phyloP scores from a whole-genome alignment of 2,888 invertebrate genomes.

The Drosophila niveifrons region DNA sequence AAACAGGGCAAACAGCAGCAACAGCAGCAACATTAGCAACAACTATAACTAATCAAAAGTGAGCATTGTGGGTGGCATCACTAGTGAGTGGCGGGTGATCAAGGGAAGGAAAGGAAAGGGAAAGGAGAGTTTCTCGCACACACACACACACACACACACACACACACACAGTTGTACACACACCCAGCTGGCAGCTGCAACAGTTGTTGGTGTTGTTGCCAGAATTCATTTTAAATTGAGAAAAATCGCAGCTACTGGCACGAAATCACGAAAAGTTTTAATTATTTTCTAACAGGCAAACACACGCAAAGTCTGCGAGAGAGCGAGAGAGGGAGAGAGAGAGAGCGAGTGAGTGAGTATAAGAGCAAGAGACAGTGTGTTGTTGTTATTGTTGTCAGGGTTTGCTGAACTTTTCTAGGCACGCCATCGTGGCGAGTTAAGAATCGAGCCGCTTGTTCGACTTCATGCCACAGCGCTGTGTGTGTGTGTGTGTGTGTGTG shows the following conservation, averaged over 20 bases:
- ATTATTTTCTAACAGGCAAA: conserved; percentile 78
- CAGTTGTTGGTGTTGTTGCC: conserved; percentile 45
- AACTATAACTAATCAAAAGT: conserved; percentile 62
- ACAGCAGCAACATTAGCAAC: conserved; percentile 15
- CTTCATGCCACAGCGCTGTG: background rate
- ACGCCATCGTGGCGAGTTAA: conserved; percentile 41
- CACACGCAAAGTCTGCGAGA: conserved; percentile 54
- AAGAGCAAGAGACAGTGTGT: conserved; percentile 29
- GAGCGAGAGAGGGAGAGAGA: background rate
- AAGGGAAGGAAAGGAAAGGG: conserved; percentile 32
- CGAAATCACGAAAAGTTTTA: conserved; percentile 79
- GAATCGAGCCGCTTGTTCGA: conserved; percentile 13
- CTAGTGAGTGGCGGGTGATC: conserved; percentile 10
- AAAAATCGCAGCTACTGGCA: conserved; percentile 77
- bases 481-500: conserved; percentile 19
- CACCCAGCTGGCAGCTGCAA: conserved; percentile 21
- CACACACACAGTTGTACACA: too few relatives aligned
- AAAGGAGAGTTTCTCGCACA: too few relatives aligned
- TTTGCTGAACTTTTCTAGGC: conserved; percentile 64
- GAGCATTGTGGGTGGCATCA: conserved; percentile 36
- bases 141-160: too few relatives aligned
- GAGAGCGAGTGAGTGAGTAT: conserved; percentile 1
- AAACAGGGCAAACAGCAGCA: conserved; percentile 42
- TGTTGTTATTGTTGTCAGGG: conserved; percentile 32
- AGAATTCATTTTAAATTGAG: conserved; percentile 78